Base-by-base conservation (phyloP, 2,113 vertebrate genomes). In the Oriolus oriolus region DNA sequence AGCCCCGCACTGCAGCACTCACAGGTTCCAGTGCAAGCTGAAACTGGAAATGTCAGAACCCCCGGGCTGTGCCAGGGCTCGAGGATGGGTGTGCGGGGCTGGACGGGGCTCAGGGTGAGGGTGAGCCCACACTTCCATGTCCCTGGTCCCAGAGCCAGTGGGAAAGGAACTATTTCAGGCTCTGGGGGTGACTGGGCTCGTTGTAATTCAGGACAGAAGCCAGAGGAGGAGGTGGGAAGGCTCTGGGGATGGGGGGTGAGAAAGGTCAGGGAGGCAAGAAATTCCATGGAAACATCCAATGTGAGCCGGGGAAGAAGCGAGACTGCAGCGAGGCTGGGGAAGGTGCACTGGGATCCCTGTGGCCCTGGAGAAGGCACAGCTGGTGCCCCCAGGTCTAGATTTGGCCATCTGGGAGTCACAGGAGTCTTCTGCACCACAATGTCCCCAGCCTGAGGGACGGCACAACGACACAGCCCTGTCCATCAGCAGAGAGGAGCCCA, bases 131-230 rank as follows among this genome's bases (percentile, higher is more conserved):
- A 0, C 27, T 27, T 30, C 45, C 31, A 5, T 0, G 3, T n/a
- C 9, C 10, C 20, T 2, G 0, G 11, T 20, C 76, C 73, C 9
- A 2, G 33, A 66, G 33, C 10, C 3, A 2, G 42, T 4, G 42
- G 47, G 39, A 24, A 86, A 88, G 41, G 44, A 91, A 44, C 3
- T n/a, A 0, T 53, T 50, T 30, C 1, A 27, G 61, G 50, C 78
- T 87, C 81, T 22, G 7, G 78, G 54, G 44, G 49, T 4, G 1
- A 37, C 47, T 31, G 49, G 37, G 44, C 89, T 95, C 0, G 1
- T 89, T 95, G 82, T 73, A 69, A 95, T 96, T 95, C 95, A 91
- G 87, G 65, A 50, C 87, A 95, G 84, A 79, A 93, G 50, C 8
- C 53, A 42, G 66, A 80, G 66, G 30, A 97, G 78, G 50, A 95